Evolutionary conservation across 2,113 vertebrate genomes (phyloP).

Genomic region (Kryptolebias marmoratus): DNA sequence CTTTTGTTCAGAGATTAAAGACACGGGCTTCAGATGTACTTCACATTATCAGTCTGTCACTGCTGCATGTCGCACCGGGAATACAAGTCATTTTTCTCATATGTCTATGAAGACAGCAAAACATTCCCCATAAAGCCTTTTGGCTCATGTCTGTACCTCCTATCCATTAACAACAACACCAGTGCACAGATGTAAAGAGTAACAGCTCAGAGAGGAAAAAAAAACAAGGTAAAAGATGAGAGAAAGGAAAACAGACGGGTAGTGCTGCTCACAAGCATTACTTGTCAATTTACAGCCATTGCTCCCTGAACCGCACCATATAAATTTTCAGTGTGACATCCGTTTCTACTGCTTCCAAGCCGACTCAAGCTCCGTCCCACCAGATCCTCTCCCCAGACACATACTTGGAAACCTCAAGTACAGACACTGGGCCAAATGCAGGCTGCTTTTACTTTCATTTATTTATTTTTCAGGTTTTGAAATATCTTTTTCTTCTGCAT

Average conservation of each 20-base stretch:
- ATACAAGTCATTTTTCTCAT: slow-evolving; percentile 46
- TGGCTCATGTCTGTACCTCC: slow-evolving; percentile 64
- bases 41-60: slow-evolving; percentile 39
- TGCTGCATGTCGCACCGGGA: slow-evolving; percentile 42
- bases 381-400: slow-evolving; percentile 77
- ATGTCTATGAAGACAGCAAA: slow-evolving; percentile 28
- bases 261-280: slow-evolving; percentile 72
- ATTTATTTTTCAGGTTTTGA: slow-evolving; percentile 61
- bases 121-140: slow-evolving; percentile 11
- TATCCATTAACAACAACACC: slow-evolving; percentile 66
- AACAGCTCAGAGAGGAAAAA: slow-evolving; percentile 66
- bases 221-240: slow-evolving; percentile 71
- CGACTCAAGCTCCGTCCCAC: slow-evolving; percentile 66
- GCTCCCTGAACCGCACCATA: slow-evolving; percentile 72
- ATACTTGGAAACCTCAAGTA: slow-evolving; percentile 76
- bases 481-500: slow-evolving; percentile 53
- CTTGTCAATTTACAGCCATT: slow-evolving; percentile 79
- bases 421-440: slow-evolving; percentile 74
- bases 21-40: slow-evolving; percentile 37
- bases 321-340: slow-evolving; percentile 79
- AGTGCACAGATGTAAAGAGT: slow-evolving; percentile 68
- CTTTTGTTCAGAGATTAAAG: slow-evolving; percentile 44
- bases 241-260: slow-evolving; percentile 74
- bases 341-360: slow-evolving; percentile 79
- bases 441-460: slow-evolving; percentile 69